Evolutionary conservation across 2,113 vertebrate species (phyloP).

Genomic region (Ia io): DNA sequence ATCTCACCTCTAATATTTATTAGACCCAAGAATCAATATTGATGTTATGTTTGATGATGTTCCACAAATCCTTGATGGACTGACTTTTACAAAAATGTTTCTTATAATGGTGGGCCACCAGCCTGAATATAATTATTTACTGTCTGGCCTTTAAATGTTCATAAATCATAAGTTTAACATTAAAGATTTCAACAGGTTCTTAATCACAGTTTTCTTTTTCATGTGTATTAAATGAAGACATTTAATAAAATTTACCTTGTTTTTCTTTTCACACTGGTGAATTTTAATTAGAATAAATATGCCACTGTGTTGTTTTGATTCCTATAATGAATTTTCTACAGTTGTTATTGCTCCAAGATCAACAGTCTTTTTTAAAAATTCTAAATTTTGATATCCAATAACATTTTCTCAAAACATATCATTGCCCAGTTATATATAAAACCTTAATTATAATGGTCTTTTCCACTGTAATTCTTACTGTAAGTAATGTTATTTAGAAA

Average conservation of each 20-base stretch:
- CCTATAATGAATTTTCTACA: not conserved
- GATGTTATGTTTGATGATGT: constrained; percentile 47
- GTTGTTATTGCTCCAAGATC: not conserved
- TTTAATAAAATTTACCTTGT: not conserved
- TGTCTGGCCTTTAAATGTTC: not conserved
- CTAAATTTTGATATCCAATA: not conserved
- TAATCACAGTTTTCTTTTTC: constrained; percentile 39
- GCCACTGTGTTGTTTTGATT: not conserved
- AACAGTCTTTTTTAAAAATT: not conserved
- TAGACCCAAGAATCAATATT: constrained; percentile 51
- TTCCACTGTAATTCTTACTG: not conserved
- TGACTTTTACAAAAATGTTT: constrained; percentile 25
- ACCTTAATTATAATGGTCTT: not conserved
- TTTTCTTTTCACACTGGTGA: not conserved
- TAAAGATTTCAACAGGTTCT: not conserved
- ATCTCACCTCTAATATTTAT: constrained; percentile 57
- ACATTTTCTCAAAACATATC: not conserved
- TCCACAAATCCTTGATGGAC: constrained; percentile 42
- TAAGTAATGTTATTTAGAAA: not conserved
- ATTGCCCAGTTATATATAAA: not conserved
- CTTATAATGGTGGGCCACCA: constrained; percentile 19
- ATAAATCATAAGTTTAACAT: constrained; percentile 25
- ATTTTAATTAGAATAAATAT: constrained; percentile 37
- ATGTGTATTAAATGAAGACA: not conserved
- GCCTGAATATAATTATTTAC: not conserved